phyloP scores from a whole-genome alignment of 1,140 invertebrate species.

The Drosophila suzukii region DNA sequence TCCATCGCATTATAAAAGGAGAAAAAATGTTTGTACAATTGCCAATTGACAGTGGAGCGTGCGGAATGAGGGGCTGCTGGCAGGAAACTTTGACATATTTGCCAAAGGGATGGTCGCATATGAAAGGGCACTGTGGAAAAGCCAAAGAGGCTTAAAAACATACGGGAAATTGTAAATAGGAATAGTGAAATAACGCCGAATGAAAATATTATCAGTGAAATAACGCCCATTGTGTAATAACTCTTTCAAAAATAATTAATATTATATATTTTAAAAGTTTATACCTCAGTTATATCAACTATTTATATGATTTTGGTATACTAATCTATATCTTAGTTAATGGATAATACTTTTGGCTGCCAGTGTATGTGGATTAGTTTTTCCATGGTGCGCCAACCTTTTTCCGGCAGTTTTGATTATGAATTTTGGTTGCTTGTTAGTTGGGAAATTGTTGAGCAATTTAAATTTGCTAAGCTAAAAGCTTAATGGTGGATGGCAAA shows the following conservation, averaged over 20 bases:
- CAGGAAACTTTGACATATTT: slow-evolving; percentile 59
- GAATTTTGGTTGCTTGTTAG: slow-evolving; percentile 53
- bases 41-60: slow-evolving; percentile 36
- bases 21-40: slow-evolving; percentile 60
- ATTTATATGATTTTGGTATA: no score
- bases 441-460: slow-evolving; percentile 60
- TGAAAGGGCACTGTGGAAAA: slow-evolving; percentile 5
- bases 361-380: slow-evolving; percentile 3
- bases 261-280: no score
- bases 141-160: no score
- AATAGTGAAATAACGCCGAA: no score
- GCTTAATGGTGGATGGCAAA: not conserved
- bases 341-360: not conserved
- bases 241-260: no score
- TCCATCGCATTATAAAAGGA: slow-evolving; percentile 25
- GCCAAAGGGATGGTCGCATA: slow-evolving; percentile 43
- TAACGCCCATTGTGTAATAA: no score
- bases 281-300: no score
- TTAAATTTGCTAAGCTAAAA: slow-evolving; percentile 45
- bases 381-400: slow-evolving; percentile 3
- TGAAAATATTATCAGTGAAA: no score
- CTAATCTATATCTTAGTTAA: not conserved
- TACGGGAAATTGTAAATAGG: no score
- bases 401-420: slow-evolving; percentile 40
- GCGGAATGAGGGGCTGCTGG: not conserved